A percentile compares a stretch with the other conserved stretches of the same genome.
Conservation (phyloP, 2,888 invertebrate genomes). For the Acrobasis repandana region DNA sequence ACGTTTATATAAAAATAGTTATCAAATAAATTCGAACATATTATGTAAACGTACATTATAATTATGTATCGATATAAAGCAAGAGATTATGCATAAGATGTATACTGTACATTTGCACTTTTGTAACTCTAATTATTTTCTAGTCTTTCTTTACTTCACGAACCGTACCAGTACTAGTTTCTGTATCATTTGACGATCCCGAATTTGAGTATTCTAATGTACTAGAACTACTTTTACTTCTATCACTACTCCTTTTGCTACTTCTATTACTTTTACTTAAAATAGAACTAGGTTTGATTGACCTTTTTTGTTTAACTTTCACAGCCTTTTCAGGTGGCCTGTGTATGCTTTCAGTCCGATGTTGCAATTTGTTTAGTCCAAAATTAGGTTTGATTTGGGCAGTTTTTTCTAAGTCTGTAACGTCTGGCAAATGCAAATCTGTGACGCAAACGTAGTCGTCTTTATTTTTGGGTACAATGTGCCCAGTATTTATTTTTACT, state of each 20-base stretch:
- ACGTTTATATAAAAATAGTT: slow-evolving; percentile 5
- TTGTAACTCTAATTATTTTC: background rate
- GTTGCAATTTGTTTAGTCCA: slow-evolving; percentile 67
- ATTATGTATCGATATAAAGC: no score
- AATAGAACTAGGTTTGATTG: slow-evolving; percentile 56
- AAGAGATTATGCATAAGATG: no score
- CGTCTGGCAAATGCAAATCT: slow-evolving; percentile 65
- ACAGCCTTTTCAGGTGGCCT: slow-evolving; percentile 70
- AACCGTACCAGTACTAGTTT: slow-evolving; percentile 77
- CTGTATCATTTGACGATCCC: slow-evolving; percentile 82
- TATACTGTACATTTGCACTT: background rate
- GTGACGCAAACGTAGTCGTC: slow-evolving; percentile 71
- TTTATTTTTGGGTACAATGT: slow-evolving; percentile 50
- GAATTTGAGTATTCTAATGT: slow-evolving; percentile 81
- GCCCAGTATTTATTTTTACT: slow-evolving; percentile 65
- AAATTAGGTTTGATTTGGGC: slow-evolving; percentile 76
- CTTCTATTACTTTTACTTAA: slow-evolving; percentile 54
- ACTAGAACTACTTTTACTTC: slow-evolving; percentile 48
- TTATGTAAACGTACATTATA: no score
- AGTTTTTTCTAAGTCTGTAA: slow-evolving; percentile 60
- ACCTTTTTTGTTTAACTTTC: slow-evolving; percentile 64
- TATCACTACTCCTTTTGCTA: slow-evolving; percentile 47
- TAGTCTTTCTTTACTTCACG: slow-evolving; percentile 50
- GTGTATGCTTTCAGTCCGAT: slow-evolving; percentile 72
- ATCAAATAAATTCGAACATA: background rate